Evolutionary conservation across 2,797 vertebrate genomes (phyloP), one percentile per base, ranked within the genome.

Genomic region (Cryptoprocta ferox): DNA sequence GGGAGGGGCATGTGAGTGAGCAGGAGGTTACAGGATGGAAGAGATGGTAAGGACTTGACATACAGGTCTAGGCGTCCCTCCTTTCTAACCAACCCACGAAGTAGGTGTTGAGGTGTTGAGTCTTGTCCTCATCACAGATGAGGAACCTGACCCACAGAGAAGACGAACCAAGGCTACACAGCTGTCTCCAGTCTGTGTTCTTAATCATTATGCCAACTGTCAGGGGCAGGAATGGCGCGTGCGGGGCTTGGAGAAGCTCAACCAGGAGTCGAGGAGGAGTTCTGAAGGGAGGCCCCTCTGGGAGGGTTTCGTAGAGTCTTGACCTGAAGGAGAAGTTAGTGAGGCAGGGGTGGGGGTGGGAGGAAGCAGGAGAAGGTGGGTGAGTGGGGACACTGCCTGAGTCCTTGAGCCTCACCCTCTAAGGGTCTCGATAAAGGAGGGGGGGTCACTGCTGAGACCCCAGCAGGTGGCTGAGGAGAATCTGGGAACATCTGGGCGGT

Each of bases 11-110:
- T 1, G 1, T 2, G 73, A 3, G 16, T 6, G 1, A 50, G 37
- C 66, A 42, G 35, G 5, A 0, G 65, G 75, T 2, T 5, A 2
- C 18, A 5, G 3, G 2, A 6, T 0, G 0, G 14, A 0, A 2
- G 48, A 24, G 18, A 4, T 4, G 5, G 11, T 0, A 8, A 50
- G 0, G 1, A 37, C 30, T 39, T 15, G 21, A 70, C 2, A 2
- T 3, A 1, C 8, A 11, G 42, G 53, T 39, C 56, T 2, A 8
- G 18, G n/a, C 1, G 2, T 7, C 12, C 35, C 5, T 6, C 0
- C 0, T 8, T 11, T 37, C 15, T 65, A 2, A 37, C 21, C 35
- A 4, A 18, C 26, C 37, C 32, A 0, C 0, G 13, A 26, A 2
- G 42, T 0, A 5, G 76, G 63, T 12, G 3, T 3, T 4, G 21